Evolutionary conservation across 2,113 vertebrate species (phyloP).

Genomic region (Miniopterus natalensis): DNA sequence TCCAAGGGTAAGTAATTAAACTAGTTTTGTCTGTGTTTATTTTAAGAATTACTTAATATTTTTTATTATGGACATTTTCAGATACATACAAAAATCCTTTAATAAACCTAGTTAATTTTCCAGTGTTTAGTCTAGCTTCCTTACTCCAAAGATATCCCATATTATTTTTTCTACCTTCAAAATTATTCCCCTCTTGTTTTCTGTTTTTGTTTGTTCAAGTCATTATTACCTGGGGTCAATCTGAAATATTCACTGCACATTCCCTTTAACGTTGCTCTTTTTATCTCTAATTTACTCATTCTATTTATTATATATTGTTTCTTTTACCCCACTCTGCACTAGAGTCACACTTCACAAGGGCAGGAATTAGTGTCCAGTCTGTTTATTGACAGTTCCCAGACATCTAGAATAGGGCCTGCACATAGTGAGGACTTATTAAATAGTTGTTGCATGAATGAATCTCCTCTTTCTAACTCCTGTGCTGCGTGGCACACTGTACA

Average conservation of each 20-base stretch:
- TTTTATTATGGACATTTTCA: constrained; percentile 19
- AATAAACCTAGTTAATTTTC: constrained; percentile 20
- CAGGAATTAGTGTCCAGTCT: background rate
- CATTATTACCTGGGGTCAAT: background rate
- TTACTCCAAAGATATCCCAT: background rate
- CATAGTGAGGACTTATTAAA: background rate
- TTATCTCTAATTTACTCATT: background rate
- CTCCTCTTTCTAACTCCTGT: background rate
- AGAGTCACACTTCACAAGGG: background rate
- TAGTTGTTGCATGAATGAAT: background rate
- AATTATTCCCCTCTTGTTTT: constrained; percentile 13
- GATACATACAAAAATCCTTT: background rate
- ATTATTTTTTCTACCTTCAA: background rate
- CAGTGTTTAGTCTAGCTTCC: background rate
- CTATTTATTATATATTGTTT: background rate
- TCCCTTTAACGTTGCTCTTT: background rate
- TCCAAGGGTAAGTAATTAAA: constrained; percentile 91
- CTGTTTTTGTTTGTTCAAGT: background rate
- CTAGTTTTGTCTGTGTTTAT: background rate
- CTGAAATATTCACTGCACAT: background rate
- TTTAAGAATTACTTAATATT: constrained; percentile 1
- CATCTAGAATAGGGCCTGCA: background rate
- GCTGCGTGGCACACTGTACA: background rate
- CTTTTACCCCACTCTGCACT: background rate
- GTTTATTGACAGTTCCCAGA: background rate